Evolutionary conservation across 2,113 vertebrate species (phyloP).

Genomic region (Lepisosteus osseus): DNA sequence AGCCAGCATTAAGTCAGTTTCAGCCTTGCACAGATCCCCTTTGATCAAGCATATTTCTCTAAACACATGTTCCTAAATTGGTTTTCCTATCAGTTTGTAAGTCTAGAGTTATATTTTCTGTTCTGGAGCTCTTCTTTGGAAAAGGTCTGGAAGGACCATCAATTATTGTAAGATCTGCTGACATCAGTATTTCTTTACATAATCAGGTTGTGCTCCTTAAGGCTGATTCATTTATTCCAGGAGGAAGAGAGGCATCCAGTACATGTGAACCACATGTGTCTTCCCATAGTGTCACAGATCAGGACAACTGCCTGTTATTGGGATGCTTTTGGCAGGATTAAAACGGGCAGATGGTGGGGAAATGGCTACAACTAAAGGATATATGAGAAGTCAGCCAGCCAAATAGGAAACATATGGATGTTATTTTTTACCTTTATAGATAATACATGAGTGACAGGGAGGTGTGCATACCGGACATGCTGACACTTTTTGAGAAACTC

Average conservation of each 20-base stretch:
- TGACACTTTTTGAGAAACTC: not conserved
- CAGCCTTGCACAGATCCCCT: slow-evolving; percentile 21
- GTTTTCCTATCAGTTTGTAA: slow-evolving; percentile 8
- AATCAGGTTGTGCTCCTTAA: no score
- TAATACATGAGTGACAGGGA: slow-evolving; percentile 6
- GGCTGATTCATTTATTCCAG: no score
- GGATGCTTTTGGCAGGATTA: no score
- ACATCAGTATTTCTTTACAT: no score
- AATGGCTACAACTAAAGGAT: slow-evolving; percentile 12
- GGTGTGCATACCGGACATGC: slow-evolving; percentile 8
- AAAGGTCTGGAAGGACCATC: no score
- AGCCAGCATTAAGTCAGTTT: slow-evolving; percentile 22
- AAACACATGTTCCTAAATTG: slow-evolving; percentile 12
- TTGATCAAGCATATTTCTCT: slow-evolving; percentile 33
- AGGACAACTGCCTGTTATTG: no score
- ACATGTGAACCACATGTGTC: no score
- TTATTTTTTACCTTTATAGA: slow-evolving; percentile 4
- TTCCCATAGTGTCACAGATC: no score
- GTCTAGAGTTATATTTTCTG: not conserved
- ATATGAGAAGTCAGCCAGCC: slow-evolving; percentile 6
- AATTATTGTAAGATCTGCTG: no score
- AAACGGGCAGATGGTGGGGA: slow-evolving; percentile 20
- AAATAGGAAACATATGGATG: slow-evolving; percentile 21
- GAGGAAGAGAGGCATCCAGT: no score
- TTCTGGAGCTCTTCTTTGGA: not conserved